Base-by-base conservation (phyloP, 2,113 vertebrate genomes). In the Scopus umbretta region DNA sequence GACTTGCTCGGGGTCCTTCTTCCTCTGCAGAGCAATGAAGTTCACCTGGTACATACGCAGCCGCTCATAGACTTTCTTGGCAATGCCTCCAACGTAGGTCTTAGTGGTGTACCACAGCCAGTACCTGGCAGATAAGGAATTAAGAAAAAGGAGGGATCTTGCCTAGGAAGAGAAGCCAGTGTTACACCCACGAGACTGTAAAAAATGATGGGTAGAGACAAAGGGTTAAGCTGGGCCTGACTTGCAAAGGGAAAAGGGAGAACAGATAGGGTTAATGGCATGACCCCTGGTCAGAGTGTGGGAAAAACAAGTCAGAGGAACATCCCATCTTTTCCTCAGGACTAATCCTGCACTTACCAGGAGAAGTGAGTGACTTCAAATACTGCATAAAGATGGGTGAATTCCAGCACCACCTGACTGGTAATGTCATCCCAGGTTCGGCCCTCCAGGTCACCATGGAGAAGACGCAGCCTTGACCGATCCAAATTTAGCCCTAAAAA, bases 61-160 rank as follows among this genome's bases (percentile, higher is more conserved):
- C 63, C 97, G 98, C 76, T 99, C 98, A 49, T 99, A 99, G 73
- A 99, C 98, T 62, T 98, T 99, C 94, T 97, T 98, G 10, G 99
- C 99, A 58, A 98, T 98, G 58, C 98, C 99, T 59, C 98, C 98
- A 32, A 99, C 98, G 34, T 98, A 99, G 47, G 93, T 96, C 96
- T 98, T 98, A 61, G 99, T 99, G 86, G 98, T 99, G 92, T 99
- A 99, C 99, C 99, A 99, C 38, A 99, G 97, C 99, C 99, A 99
- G 97, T 99, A 99, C 99, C 99, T 99, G 94, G 63, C 70, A 68
- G 45, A 76, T 7, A 61, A 47, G 47, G 32, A 30, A 58, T 74
- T 86, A 5, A 45, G 47, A 50, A 90, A 79, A 87, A 68, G 6
- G 4, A 53, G 13, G 13, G 30, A 62, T 14, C 20, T 23, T 88